Evolutionary conservation across 2,113 vertebrate genomes (phyloP), one percentile per base, ranked within the genome.

Genomic region (Neogobius melanostomus): DNA sequence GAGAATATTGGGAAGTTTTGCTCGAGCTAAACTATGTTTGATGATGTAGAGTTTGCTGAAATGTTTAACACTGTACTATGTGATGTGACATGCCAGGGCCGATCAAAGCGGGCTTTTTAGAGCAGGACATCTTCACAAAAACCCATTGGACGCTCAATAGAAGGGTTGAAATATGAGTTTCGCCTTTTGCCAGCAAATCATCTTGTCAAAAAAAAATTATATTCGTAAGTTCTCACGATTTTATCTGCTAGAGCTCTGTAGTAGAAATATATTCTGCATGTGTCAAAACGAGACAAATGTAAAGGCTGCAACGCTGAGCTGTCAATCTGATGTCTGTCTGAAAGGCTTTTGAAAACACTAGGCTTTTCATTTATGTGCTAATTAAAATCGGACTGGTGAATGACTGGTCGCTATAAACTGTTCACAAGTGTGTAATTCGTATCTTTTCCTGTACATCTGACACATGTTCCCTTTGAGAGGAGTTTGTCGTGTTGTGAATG

Each of bases 211-310:
- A 66, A 69, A 65, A 52, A 75, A 44, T 75, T 60, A 45, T 69
- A 11, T 7, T 14, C 11, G 47, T 66, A 57, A 66, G 28, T 74
- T 57, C 52, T 77, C 10, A 62, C 4, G 16, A 14, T 50, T 56
- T 54, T 49, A 7, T 74, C 28, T 36, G 28, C 78, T 68, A 15
- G 51, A 21, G 66, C 71, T 82, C 77, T 82, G 74, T 70, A 77
- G 60, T 66, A 57, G 48, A 74, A 72, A 81, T 81, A 66, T 66
- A 76, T 85, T 86, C 84, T 56, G 80, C 85, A 80, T 85, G 83
- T 87, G 71, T 88, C 69, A 83, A 76, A 83, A 51, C 73, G 69
- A 68, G 75, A 81, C 62, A 64, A 82, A 83, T 82, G 82, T 69
- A 88, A 76, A 64, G 71, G 65, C 66, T 79, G 66, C 10, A 4